phyloP scores from a whole-genome alignment of 2,113 vertebrate genomes.

The Ochotona curzoniae region DNA sequence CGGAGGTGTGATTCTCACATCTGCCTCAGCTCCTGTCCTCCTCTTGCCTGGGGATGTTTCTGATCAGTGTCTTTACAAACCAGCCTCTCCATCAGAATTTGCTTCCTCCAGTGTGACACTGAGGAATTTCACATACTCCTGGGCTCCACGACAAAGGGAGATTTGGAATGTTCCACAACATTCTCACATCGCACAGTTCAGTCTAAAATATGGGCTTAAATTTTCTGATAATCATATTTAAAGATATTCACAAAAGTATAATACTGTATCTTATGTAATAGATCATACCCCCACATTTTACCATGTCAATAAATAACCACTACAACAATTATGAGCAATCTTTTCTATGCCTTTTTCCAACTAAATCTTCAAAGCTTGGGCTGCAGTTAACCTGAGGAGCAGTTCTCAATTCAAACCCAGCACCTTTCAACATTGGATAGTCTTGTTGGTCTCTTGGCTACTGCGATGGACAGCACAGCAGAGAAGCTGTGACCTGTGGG shows the following conservation, averaged over 20 bases:
- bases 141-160: conserved; percentile 46
- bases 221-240: not conserved
- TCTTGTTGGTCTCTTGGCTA: accelerated
- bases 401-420: not conserved
- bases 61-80: conserved; percentile 59
- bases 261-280: not conserved
- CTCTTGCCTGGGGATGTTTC: conserved; percentile 59
- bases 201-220: not conserved
- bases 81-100: conserved; percentile 59
- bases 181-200: not conserved
- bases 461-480: not conserved
- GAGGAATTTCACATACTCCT: conserved; percentile 39
- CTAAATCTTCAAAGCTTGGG: not conserved
- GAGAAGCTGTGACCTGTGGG: not conserved
- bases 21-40: conserved; percentile 60
- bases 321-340: not conserved
- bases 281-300: not conserved
- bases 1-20: conserved; percentile 19
- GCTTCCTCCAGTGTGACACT: not conserved
- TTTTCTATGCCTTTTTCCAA: not conserved
- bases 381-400: not conserved
- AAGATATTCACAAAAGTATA: not conserved
- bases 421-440: accelerated
- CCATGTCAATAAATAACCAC: not conserved
- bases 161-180: not conserved